A percentile compares a stretch with the other conserved stretches of the same genome.
phyloP scores from a whole-genome alignment of 2,113 vertebrate genomes.

The Syrrhaptes paradoxus region DNA sequence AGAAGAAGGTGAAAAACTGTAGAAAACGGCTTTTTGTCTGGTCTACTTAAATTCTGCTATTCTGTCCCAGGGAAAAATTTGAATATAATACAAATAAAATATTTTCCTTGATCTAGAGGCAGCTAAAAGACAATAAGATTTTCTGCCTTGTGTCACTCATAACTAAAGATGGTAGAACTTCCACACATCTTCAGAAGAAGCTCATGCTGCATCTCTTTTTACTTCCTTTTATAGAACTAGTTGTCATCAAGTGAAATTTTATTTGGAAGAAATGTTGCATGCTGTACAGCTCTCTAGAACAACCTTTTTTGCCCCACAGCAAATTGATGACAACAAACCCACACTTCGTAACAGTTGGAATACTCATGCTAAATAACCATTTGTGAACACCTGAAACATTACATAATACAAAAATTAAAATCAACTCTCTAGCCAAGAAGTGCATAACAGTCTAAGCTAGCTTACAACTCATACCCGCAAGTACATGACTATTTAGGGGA shows the following conservation, averaged over 20 bases:
- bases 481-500: background rate
- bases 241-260: background rate
- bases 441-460: background rate
- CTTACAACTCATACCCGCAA: background rate
- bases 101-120: background rate
- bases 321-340: background rate
- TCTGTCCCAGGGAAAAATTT: background rate
- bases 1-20: background rate
- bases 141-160: background rate
- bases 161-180: background rate
- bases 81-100: background rate
- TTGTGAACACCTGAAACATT: background rate
- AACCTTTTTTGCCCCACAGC: background rate
- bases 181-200: background rate
- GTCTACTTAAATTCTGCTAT: background rate
- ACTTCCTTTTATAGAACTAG: background rate
- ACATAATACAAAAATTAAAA: fast-evolving
- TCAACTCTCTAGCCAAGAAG: background rate
- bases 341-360: background rate
- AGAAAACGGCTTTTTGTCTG: background rate
- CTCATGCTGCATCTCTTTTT: fast-evolving
- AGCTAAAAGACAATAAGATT: background rate
- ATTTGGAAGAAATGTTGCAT: background rate
- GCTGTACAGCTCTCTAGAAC: background rate
- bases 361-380: background rate